These are phyloP conservation scores for Julus scanicus DNA, from an alignment of 2,888 invertebrate genomes.

Conservation along the genomic window DNA sequence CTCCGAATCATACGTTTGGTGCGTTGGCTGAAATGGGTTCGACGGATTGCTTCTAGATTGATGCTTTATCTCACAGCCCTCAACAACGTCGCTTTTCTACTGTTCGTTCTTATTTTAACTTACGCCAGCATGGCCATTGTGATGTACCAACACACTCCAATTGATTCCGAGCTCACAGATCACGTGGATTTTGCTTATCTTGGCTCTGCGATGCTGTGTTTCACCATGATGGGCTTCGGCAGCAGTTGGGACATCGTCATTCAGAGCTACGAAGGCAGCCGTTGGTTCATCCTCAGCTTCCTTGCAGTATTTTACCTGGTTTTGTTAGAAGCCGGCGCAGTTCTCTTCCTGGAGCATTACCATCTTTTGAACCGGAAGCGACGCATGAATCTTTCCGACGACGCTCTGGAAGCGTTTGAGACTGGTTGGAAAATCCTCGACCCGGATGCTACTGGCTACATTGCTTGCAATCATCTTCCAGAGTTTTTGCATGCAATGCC, in stretches of 20 bases:
- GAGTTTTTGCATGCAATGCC: slow-evolving; percentile 47
- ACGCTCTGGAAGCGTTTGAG: slow-evolving; percentile 45
- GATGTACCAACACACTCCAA: background rate
- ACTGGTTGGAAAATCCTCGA: slow-evolving; percentile 47
- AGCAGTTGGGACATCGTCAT: background rate
- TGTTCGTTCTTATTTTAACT: background rate
- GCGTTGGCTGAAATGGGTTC: slow-evolving; percentile 25
- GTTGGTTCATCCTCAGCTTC: background rate
- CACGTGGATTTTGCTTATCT: background rate
- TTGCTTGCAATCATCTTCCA: background rate
- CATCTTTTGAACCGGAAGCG: background rate
- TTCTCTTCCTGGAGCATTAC: slow-evolving; percentile 52
- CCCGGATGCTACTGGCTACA: slow-evolving; percentile 42
- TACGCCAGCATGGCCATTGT: background rate
- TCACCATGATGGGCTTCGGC: slow-evolving; percentile 12
- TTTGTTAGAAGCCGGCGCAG: background rate
- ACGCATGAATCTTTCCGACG: slow-evolving; percentile 44
- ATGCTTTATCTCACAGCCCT: background rate
- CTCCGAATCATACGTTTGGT: slow-evolving; percentile 25
- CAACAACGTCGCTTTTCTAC: slow-evolving; percentile 25
- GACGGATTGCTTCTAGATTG: background rate
- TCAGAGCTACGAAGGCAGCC: background rate
- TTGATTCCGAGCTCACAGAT: background rate
- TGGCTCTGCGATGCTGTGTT: background rate
- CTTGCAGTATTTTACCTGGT: slow-evolving; percentile 34